These are phyloP conservation scores for Bombus vancouverensis DNA, from an alignment of 1,140 invertebrate genomes.

Conservation along the genomic window DNA sequence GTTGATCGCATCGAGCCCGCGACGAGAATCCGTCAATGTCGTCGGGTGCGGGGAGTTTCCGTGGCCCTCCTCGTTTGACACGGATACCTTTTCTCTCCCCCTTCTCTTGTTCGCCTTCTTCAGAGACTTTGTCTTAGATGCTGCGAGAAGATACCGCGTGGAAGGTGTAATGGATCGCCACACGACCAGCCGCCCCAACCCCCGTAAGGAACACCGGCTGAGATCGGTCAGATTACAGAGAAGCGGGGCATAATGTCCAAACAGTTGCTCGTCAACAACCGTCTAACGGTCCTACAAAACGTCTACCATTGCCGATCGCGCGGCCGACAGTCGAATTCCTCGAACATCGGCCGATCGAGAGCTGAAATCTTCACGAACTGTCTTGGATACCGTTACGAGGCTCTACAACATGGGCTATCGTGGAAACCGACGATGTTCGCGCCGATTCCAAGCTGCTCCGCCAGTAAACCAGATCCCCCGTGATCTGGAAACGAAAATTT, in stretches of 20 bases:
- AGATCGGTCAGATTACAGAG: constrained; percentile 77
- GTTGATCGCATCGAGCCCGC: constrained; percentile 61
- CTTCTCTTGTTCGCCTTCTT: constrained; percentile 33
- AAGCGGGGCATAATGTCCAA: constrained; percentile 75
- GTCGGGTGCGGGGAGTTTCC: constrained; percentile 58
- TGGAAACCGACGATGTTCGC: not conserved
- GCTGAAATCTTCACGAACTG: constrained; percentile 49
- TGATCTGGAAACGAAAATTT: not conserved
- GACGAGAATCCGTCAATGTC: constrained; percentile 70
- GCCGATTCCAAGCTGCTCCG: not conserved
- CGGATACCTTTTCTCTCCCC: constrained; percentile 47
- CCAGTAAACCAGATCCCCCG: not conserved
- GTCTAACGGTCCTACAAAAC: constrained; percentile 68
- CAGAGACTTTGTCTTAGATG: constrained; percentile 73
- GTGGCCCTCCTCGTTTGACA: constrained; percentile 45
- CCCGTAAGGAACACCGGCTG: constrained; percentile 58
- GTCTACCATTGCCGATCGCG: constrained; percentile 56
- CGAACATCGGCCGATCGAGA: constrained; percentile 52
- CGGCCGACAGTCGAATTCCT: constrained; percentile 62
- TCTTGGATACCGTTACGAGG: constrained; percentile 19
- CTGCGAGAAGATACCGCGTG: constrained; percentile 68
- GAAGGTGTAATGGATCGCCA: constrained; percentile 77
- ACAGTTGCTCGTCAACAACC: constrained; percentile 74
- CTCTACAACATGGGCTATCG: not conserved
- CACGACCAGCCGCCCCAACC: constrained; percentile 64